Conservation (phyloP, 2,888 invertebrate genomes). For the Oscheius onirici region DNA sequence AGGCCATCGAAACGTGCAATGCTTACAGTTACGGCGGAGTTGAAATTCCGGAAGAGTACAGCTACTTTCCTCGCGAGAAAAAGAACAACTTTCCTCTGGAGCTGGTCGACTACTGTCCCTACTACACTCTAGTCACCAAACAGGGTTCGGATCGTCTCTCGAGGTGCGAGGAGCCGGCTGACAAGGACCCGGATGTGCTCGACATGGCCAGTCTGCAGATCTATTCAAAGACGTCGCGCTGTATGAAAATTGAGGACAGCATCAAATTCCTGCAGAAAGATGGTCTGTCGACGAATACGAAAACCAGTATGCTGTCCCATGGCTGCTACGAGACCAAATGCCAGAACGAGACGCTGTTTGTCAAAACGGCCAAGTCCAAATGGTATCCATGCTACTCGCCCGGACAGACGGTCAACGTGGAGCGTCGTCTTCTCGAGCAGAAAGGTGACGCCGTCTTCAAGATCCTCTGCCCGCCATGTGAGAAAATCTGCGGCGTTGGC, state of each 20-base stretch:
- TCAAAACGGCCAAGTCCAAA: slow-evolving; percentile 5
- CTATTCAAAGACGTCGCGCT: slow-evolving; percentile 7
- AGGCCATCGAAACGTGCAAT: background rate
- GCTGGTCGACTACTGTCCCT: slow-evolving; percentile 7
- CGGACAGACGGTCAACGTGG: slow-evolving; percentile 7
- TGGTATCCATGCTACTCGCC: slow-evolving; percentile 5
- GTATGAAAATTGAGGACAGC: background rate
- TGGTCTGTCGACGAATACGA: too few species aligned
- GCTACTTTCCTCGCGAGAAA: background rate
- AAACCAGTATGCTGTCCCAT: background rate
- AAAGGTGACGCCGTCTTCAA: background rate
- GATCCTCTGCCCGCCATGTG: background rate
- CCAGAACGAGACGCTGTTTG: background rate
- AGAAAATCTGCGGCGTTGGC: background rate
- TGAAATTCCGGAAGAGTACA: background rate
- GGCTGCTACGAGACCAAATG: slow-evolving; percentile 18
- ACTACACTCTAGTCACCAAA: background rate
- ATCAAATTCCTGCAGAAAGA: background rate
- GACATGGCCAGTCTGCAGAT: background rate
- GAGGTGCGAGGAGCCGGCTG: background rate
- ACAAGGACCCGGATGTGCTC: background rate
- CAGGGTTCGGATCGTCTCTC: background rate
- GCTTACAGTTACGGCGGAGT: background rate
- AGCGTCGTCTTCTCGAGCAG: background rate
- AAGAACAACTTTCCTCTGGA: background rate